Evolutionary conservation across 2,888 invertebrate species (phyloP).

Genomic region (Podabrus alpinus): DNA sequence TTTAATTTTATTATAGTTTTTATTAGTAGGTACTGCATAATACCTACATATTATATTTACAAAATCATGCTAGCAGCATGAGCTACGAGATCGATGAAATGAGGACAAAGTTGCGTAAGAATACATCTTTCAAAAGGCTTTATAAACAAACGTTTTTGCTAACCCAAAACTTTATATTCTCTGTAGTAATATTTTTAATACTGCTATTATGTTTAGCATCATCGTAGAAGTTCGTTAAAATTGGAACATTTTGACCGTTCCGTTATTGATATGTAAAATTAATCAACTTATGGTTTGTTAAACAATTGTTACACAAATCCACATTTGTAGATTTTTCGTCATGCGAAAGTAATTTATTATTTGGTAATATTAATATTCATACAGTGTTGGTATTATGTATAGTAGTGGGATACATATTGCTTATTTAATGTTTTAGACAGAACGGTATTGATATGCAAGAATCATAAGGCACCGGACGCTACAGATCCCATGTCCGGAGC

Average conservation of each 20-base stretch:
- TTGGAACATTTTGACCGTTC: not conserved
- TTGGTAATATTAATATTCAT: not conserved
- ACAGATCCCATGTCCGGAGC: constrained; percentile 33
- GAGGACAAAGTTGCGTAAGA: not conserved
- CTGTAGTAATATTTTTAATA: not conserved
- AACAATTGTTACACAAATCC: not conserved
- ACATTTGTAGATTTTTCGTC: not conserved
- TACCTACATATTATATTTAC: not conserved
- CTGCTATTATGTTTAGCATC: not conserved
- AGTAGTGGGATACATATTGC: constrained; percentile 1
- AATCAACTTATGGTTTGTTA: not conserved
- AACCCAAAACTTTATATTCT: too few species aligned
- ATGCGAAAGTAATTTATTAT: not conserved
- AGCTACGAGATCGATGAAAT: not conserved
- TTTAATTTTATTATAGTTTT: not conserved
- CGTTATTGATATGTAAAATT: not conserved
- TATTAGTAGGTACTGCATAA: not conserved
- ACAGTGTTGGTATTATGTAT: not conserved
- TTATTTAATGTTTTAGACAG: constrained; percentile 6
- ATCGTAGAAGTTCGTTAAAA: not conserved
- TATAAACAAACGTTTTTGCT: not conserved
- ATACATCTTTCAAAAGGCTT: too few species aligned
- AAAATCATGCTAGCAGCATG: not conserved
- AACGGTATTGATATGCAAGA: constrained; percentile 47
- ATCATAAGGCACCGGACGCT: constrained; percentile 41